Evolutionary conservation across 2,888 invertebrate species (phyloP).

Genomic region (Nymphalis urticae): DNA sequence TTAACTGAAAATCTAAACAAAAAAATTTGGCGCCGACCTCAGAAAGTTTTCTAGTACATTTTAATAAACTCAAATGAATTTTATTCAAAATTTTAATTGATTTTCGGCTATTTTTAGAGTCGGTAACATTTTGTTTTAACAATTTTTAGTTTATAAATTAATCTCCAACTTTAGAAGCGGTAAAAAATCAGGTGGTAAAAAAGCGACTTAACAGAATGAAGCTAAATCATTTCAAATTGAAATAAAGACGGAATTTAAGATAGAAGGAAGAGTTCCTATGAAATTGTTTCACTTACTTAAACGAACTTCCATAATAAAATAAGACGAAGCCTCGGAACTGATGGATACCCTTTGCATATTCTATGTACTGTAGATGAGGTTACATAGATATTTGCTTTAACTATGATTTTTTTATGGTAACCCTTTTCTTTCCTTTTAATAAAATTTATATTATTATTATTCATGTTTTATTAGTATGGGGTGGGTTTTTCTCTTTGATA

Average conservation of each 20-base stretch:
- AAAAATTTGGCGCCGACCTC: too few species aligned
- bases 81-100: too few species aligned
- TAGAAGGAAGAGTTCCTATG: conserved; percentile 50
- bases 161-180: not conserved
- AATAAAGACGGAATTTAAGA: conserved; percentile 49
- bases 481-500: too few species aligned
- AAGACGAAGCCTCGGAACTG: conserved; percentile 36
- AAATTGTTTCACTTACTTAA: conserved; percentile 47
- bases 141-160: too few species aligned
- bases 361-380: conserved; percentile 9
- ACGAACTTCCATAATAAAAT: conserved; percentile 54
- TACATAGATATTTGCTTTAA: conserved; percentile 10
- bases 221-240: conserved; percentile 36
- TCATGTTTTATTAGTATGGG: too few species aligned
- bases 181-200: not conserved
- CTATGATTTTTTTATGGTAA: not conserved
- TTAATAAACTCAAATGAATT: too few species aligned
- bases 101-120: too few species aligned
- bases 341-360: conserved; percentile 26
- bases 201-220: conserved; percentile 6
- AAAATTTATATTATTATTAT: too few species aligned
- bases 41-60: too few species aligned
- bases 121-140: not conserved
- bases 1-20: too few species aligned
- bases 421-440: not conserved